Evolutionary conservation across 2,797 vertebrate species (phyloP).

Genomic region (Spizella passerina): DNA sequence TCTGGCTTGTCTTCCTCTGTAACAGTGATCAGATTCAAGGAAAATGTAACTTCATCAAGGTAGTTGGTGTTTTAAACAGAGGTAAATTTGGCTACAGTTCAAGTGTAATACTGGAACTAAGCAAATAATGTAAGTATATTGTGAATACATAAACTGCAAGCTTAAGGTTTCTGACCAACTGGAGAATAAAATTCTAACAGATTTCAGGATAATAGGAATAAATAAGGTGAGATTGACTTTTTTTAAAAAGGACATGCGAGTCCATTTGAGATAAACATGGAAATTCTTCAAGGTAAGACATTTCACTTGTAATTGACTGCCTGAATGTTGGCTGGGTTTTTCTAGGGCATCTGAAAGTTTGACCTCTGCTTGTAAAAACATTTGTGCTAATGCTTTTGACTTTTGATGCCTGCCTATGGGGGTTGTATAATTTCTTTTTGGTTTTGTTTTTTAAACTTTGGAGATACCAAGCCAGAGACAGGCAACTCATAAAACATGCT

Average conservation of each 20-base stretch:
- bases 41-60: neutral
- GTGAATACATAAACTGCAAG: neutral
- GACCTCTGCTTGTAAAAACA: neutral
- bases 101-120: neutral
- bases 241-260: neutral
- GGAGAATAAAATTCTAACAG: neutral
- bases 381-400: neutral
- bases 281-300: neutral
- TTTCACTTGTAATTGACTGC: neutral
- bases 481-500: neutral
- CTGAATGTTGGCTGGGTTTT: neutral
- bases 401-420: rapidly evolving
- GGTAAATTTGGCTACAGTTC: neutral
- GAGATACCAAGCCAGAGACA: neutral
- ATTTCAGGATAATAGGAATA: neutral
- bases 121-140: neutral
- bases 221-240: neutral
- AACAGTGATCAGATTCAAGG: neutral
- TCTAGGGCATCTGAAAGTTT: neutral
- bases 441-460: neutral
- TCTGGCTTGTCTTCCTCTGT: neutral
- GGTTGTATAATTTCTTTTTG: neutral
- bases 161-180: neutral
- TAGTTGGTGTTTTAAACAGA: neutral
- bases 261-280: neutral